Evolutionary conservation across 2,797 vertebrate species (phyloP), one percentile per base, ranked within the genome.

Genomic region (Coendou prehensilis): DNA sequence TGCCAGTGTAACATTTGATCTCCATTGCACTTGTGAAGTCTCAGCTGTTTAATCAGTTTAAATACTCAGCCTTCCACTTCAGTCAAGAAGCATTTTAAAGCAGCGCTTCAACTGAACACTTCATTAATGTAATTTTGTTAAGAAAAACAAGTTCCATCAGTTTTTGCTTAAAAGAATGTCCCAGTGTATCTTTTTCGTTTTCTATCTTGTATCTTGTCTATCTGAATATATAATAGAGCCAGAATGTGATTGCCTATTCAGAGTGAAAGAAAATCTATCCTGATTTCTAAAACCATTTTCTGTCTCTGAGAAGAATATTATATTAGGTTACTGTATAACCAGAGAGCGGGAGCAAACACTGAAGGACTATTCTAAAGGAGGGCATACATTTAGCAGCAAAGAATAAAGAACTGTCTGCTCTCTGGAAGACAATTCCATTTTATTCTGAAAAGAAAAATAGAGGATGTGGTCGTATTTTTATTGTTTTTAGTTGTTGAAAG

Each of bases 91-190:
- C 83, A 57, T 96, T 94, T 97, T 88, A 93, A 95, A 97, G 89
- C 83, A 56, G 93, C 0, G 83, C 97, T 96, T 97, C 97, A 92
- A 5, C 93, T 50, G 95, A 96, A 93, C 94, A 96, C 97, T 97
- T 98, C 96, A 97, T 97, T 97, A 98, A 95, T 96, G 95, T 96
- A 97, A 97, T 97, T 96, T 96, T 81, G 88, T 98, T 97, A 96
- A 96, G 97, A 96, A 95, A 96, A 97, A 97, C 95, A 96, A 93
- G 83, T 95, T 95, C 92, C 78, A 81, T 97, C 71, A 45, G 75
- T 84, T 97, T 97, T 94, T 96, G 63, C 94, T 69, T 69, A 61
- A 94, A 94, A 82, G 86, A 78, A 93, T 92, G 33, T 87, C 94
- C 92, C 69, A 75, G 59, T 57, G 80, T 94, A 84, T 95, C 92